Evolutionary conservation across 2,113 vertebrate species (phyloP).

Genomic region (Ophiodon elongatus): DNA sequence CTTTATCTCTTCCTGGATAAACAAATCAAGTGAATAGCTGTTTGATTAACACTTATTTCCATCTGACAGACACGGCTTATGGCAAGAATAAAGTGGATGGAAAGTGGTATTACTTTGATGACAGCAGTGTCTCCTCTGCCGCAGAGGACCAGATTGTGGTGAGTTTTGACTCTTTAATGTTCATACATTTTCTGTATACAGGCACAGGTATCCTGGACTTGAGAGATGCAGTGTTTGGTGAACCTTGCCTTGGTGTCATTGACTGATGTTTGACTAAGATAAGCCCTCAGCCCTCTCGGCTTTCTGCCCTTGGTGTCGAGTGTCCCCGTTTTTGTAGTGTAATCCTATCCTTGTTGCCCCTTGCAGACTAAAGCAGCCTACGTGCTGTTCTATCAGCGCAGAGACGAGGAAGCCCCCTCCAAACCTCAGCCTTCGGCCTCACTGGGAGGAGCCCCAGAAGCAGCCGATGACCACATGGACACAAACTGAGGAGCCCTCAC

Average conservation of each 20-base stretch:
- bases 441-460: slow-evolving; percentile 78
- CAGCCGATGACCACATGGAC: slow-evolving; percentile 93
- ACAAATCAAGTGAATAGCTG: not conserved
- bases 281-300: not conserved
- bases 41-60: slow-evolving; percentile 9
- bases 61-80: slow-evolving; percentile 91
- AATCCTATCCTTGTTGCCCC: slow-evolving; percentile 31
- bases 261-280: not conserved
- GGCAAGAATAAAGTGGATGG: slow-evolving; percentile 93
- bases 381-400: slow-evolving; percentile 95
- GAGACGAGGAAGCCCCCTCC: slow-evolving; percentile 83
- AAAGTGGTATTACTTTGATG: slow-evolving; percentile 97
- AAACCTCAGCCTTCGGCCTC: slow-evolving; percentile 81
- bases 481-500: slow-evolving; percentile 88
- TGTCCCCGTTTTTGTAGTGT: slow-evolving; percentile 48
- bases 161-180: slow-evolving; percentile 70
- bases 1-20: slow-evolving; percentile 12
- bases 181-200: not conserved
- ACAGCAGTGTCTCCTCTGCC: slow-evolving; percentile 93
- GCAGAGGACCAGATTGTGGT: slow-evolving; percentile 98
- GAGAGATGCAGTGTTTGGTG: not conserved
- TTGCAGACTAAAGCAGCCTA: slow-evolving; percentile 95
- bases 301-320: slow-evolving; percentile 30
- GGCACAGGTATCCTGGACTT: not conserved
- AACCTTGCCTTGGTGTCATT: not conserved